phyloP scores from a whole-genome alignment of 2,113 vertebrate species.

The Trogon surrucura region DNA sequence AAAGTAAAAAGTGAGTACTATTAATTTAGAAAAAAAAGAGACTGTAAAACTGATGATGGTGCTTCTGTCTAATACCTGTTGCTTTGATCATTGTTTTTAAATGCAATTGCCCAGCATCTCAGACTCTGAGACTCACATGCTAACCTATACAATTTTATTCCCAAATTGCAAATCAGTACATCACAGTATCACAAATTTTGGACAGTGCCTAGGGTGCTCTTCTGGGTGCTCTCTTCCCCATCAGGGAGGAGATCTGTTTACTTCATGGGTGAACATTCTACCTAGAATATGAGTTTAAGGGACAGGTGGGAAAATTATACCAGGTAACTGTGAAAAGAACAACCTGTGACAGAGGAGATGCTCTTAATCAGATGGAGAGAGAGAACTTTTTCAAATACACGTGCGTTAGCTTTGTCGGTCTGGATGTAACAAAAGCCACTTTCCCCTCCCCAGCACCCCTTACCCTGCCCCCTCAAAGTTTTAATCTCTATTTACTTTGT shows the following conservation, averaged over 20 bases:
- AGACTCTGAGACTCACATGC: background rate
- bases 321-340: background rate
- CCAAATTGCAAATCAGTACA: background rate
- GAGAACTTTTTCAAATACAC: background rate
- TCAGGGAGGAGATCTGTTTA: background rate
- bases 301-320: background rate
- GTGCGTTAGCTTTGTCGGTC: background rate
- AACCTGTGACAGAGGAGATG: background rate
- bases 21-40: background rate
- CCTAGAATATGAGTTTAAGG: background rate
- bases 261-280: background rate
- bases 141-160: background rate
- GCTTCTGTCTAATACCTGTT: background rate
- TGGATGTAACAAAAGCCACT: background rate
- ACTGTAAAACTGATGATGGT: background rate
- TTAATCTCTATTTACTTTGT: background rate
- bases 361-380: background rate
- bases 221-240: background rate
- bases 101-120: background rate
- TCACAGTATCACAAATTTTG: background rate
- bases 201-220: background rate
- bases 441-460: no score
- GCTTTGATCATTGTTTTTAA: background rate
- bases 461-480: background rate
- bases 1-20: background rate